A percentile compares a stretch with the other conserved stretches of the same genome.
These are phyloP conservation scores for Tetraodon nigroviridis DNA, from an alignment of 2,113 vertebrate genomes.

Conservation along the genomic window DNA sequence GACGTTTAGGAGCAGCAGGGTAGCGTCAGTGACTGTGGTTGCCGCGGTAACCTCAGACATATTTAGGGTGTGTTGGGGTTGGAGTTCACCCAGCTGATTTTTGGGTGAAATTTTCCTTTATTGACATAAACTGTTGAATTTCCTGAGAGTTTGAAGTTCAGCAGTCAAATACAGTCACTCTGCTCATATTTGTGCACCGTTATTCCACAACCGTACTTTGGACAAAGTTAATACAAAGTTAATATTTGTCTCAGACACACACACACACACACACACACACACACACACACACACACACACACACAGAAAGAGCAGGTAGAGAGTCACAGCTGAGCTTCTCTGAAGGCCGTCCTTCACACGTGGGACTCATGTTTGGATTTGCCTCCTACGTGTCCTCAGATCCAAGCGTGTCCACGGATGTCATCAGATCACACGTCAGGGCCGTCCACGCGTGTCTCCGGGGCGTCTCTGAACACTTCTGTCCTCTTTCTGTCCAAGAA, in stretches of 20 bases:
- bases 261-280: constrained; percentile 16
- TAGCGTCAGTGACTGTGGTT: not conserved
- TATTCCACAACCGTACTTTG: constrained; percentile 38
- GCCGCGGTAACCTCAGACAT: not conserved
- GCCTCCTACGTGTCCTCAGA: too few species aligned
- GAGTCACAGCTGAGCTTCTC: too few species aligned
- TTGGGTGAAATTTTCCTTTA: not conserved
- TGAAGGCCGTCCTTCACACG: too few species aligned
- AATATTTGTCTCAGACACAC: constrained; percentile 53
- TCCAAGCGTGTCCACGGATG: not conserved
- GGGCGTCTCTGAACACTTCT: not conserved
- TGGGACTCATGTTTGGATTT: too few species aligned
- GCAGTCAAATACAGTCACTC: constrained; percentile 21
- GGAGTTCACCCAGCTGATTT: not conserved
- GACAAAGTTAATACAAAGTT: constrained; percentile 56
- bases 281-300: constrained; percentile 9
- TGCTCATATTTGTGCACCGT: constrained; percentile 20
- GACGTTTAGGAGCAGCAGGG: not conserved
- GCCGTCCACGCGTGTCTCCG: not conserved
- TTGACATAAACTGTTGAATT: not conserved
- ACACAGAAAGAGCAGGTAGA: not conserved
- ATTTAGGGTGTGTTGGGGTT: too few species aligned
- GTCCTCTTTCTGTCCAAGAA: not conserved
- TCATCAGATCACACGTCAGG: not conserved
- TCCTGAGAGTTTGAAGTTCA: constrained; percentile 31